phyloP scores from a whole-genome alignment of 2,113 vertebrate species.

The Sakesphorus luctuosus region DNA sequence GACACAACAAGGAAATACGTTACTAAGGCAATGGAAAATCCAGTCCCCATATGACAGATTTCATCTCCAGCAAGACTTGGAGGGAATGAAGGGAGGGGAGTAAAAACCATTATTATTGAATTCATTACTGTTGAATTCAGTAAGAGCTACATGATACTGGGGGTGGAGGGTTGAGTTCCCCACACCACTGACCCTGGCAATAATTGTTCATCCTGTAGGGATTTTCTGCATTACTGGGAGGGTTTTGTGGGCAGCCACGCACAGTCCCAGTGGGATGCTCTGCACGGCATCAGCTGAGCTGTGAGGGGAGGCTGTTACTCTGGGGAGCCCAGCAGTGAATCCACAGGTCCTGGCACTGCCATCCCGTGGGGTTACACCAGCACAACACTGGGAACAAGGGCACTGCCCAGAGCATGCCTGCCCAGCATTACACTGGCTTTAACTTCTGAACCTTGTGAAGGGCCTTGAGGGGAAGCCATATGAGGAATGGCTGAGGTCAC shows the following conservation, averaged over 20 bases:
- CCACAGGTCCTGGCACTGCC: background rate
- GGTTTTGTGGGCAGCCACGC: background rate
- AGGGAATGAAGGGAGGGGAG: background rate
- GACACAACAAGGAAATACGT: background rate
- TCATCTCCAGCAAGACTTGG: background rate
- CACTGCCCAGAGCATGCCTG: fast-evolving
- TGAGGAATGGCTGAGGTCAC: background rate
- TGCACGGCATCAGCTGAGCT: fast-evolving
- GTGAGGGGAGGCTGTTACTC: fast-evolving
- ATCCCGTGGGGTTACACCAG: background rate
- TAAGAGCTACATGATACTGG: background rate
- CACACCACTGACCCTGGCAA: background rate
- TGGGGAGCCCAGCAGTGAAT: background rate
- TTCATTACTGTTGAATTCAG: background rate
- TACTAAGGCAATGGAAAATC: background rate
- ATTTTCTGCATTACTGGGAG: background rate
- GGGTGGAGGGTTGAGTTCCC: background rate
- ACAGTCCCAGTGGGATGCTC: background rate
- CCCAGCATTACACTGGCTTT: fast-evolving
- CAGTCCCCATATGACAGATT: background rate
- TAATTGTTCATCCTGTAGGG: background rate
- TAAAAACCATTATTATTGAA: background rate
- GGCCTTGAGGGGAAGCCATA: background rate
- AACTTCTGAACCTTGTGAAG: background rate
- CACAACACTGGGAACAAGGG: background rate